Evolutionary conservation across 2,888 invertebrate species (phyloP).

Genomic region (Pandemis corylana): DNA sequence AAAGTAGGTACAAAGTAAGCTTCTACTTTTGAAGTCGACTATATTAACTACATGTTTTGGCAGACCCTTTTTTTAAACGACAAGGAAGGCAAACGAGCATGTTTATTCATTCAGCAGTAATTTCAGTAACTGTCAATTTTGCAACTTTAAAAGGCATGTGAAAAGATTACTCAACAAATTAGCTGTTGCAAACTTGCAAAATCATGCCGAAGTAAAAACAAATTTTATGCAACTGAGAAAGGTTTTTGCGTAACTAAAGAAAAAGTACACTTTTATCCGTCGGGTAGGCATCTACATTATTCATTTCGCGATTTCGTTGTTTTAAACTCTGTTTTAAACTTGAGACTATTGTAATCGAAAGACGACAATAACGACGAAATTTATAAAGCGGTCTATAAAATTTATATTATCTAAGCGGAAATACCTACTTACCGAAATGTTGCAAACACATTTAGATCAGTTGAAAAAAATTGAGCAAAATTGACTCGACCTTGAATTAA

Average conservation of each 20-base stretch:
- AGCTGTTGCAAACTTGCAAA: constrained; percentile 5
- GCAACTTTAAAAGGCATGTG: background rate
- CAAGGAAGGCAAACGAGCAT: no score
- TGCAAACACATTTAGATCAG: constrained; percentile 10
- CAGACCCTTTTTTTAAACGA: no score
- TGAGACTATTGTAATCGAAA: background rate
- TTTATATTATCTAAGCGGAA: background rate
- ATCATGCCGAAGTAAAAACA: constrained; percentile 9
- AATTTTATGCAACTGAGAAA: constrained; percentile 23
- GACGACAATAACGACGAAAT: background rate
- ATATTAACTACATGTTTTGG: no score
- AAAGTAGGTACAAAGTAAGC: no score
- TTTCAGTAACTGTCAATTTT: background rate
- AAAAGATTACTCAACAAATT: constrained; percentile 4
- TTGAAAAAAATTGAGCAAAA: constrained; percentile 28
- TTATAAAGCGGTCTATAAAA: background rate
- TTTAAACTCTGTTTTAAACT: background rate
- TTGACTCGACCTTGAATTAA: constrained; percentile 31
- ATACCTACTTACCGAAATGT: background rate
- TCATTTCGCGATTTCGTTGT: background rate
- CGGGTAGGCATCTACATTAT: background rate
- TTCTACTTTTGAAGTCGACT: no score
- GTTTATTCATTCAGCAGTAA: background rate
- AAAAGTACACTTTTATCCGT: constrained; percentile 14
- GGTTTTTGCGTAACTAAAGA: constrained; percentile 28